Evolutionary conservation across 2,888 invertebrate species (phyloP), one percentile per base, ranked within the genome.

Genomic region (Drosophila pullipes): DNA sequence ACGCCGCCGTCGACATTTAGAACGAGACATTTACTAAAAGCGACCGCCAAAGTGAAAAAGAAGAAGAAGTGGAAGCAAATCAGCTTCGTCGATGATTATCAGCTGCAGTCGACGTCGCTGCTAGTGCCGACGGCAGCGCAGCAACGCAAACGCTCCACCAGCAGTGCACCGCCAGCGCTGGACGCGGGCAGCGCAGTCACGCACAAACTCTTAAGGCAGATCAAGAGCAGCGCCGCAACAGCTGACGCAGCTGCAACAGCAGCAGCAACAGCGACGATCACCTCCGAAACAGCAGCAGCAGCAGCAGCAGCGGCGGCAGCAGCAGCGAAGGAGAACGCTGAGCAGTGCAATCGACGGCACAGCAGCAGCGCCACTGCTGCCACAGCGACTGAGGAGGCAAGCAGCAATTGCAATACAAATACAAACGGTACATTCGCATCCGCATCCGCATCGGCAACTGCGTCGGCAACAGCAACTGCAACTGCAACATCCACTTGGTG

Each of bases 61-160:
- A 91, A 91, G 89, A 91, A 91, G 50, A 90, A 90, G 84, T 87
- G 86, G 87, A 91, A 89, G 74, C 92, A 92, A 79, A 90, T 91
- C 63, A 85, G 85, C 47, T 92, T 92, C 28, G 74, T 90, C 49
- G 83, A 90, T 77, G 90, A 72, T 33, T 63, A 75, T 30, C 66
- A 75, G 37, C 62, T 75, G 82, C 82, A 81, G 61, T 74, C 82
- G 30, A 69, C 82, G 52, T 75, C 82, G 63, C 71, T 75, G 71
- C 62, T 76, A 79, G 66, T 67, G 71, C 63, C 72, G 33, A 67
- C 82, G 25, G 31, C 72, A 47, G 44, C 75, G 5, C 74, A 69
- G 59, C 83, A 82, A 31, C 88, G 87, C 47, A 87, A 85, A 35
- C 89, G 89, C 16, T 85, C 85, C 50, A 85, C 85, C 47, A 86